These are phyloP conservation scores for Pocillopora verrucosa DNA, from an alignment of 64 coral and sea anemone genomes.

Conservation along the genomic window DNA sequence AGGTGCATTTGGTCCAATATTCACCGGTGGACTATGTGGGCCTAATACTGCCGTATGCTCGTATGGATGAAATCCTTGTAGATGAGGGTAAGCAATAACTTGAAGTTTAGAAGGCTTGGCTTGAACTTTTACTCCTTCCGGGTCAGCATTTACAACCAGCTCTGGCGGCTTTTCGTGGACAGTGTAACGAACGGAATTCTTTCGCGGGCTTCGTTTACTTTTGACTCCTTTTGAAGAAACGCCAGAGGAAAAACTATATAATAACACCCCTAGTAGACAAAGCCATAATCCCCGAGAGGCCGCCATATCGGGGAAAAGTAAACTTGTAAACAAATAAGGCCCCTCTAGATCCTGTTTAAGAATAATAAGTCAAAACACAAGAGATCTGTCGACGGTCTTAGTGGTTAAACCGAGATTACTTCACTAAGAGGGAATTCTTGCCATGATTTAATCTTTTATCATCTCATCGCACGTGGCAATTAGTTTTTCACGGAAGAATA, in stretches of 20 bases:
- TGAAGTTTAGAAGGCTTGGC: conserved; percentile 93
- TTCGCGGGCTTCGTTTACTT: conserved; percentile 57
- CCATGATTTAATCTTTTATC: conserved; percentile 80
- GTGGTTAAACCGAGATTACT: conserved; percentile 49
- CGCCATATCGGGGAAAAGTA: conserved; percentile 46
- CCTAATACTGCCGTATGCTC: conserved; percentile 96
- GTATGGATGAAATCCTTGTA: conserved; percentile 86
- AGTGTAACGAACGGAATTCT: conserved; percentile 70
- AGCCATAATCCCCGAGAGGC: conserved; percentile 67
- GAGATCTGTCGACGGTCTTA: conserved; percentile 28
- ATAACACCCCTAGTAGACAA: conserved; percentile 31
- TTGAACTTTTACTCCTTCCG: conserved; percentile 94
- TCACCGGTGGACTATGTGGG: conserved; percentile 95
- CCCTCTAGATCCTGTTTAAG: conserved; percentile 35
- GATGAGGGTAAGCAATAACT: conserved; percentile 93
- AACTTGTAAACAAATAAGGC: conserved; percentile 49
- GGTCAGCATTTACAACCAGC: conserved; percentile 87
- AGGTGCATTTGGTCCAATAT: conserved; percentile 97
- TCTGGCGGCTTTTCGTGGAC: conserved; percentile 95
- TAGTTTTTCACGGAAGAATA: conserved; percentile 52
- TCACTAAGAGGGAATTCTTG: conserved; percentile 53
- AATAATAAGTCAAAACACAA: conserved; percentile 14
- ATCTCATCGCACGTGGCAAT: conserved; percentile 61
- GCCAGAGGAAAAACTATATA: conserved; percentile 50
- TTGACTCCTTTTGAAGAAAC: conserved; percentile 49